phyloP scores from a whole-genome alignment of 2,113 vertebrate species.

The Heterotilapia buettikoferi region DNA sequence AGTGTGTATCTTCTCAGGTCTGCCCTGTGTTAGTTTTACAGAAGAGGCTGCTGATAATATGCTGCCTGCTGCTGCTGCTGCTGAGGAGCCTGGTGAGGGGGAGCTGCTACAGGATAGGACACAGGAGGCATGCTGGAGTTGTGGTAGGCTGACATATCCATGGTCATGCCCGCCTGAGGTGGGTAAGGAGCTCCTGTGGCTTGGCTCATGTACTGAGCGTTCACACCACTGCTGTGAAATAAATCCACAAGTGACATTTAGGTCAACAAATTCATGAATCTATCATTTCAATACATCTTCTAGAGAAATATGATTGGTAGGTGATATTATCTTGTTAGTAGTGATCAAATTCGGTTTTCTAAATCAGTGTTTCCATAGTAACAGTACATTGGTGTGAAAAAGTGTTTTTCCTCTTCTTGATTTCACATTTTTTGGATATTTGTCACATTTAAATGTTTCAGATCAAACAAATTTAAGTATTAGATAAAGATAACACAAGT shows the following conservation, averaged over 20 bases:
- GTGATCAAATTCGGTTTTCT: not conserved
- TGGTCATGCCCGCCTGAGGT: conserved; percentile 71
- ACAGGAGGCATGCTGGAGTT: conserved; percentile 74
- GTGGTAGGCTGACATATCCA: conserved; percentile 85
- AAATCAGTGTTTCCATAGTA: not conserved
- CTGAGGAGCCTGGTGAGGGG: conserved; percentile 70
- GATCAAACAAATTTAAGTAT: not conserved
- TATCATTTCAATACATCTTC: not conserved
- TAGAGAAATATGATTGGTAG: not conserved
- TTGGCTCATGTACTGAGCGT: conserved; percentile 77
- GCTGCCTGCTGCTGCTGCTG: conserved; percentile 73
- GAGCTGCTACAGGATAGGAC: conserved; percentile 74
- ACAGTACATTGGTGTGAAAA: not conserved
- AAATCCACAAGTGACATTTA: not conserved
- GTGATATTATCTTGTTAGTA: not conserved
- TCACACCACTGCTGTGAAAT: conserved; percentile 71
- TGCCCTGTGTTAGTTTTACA: conserved; percentile 58
- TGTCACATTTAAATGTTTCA: not conserved
- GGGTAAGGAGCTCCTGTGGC: conserved; percentile 70
- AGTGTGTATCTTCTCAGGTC: not conserved
- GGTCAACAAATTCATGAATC: not conserved
- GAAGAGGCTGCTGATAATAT: conserved; percentile 92
- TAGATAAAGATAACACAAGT: not conserved
- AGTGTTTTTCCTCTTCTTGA: not conserved
- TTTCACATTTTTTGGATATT: not conserved